Base-by-base conservation (phyloP, 2,888 invertebrate species). In the Teinopalpus imperialis region DNA sequence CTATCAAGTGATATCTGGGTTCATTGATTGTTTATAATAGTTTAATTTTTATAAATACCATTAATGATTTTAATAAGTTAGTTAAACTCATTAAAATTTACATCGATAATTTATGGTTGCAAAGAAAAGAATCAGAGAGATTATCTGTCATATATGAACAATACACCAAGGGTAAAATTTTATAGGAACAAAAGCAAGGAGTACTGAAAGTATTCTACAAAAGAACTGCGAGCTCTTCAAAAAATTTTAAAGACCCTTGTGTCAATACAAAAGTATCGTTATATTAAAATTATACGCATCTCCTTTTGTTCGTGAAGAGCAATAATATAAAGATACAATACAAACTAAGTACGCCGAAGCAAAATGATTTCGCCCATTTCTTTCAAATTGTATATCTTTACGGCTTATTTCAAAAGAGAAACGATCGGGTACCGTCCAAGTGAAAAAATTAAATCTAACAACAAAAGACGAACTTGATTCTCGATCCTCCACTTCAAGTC, bases 201-300 rank as follows among this genome's bases (percentile, higher is more conserved):
- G n/a, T n/a, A n/a, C n/a, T n/a, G n/a, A n/a, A n/a, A n/a, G n/a
- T n/a, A n/a, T n/a, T n/a, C n/a, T n/a, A n/a, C n/a, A n/a, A 44
- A 27, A 39, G 27, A 44, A 26, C 23, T 32, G 18, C 43, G 4
- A 18, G 5, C 31, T 12, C 29, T 32, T 39, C n/a, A 32, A 37
- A 18, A n/a, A 7, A 20, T 30, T 43, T 29, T 43, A n/a, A 23
- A 40, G 10, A 13, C 12, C 9, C 39, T 27, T 27, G 14, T 20
- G 20, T 13, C 40, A 46, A 51, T 52, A 55, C 50, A 51, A 56
- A 56, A 53, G 35, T 45, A 43, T 56, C 52, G 53, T 44, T 52
- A 53, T 56, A 55, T 56, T 53, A 54, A 57, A 57, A 53, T 51
- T 52, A 55, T 49, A 55, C 44, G 39, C 7, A 30, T 7, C 44